Base-by-base conservation (phyloP, 1,140 invertebrate genomes). In the Zaprionus africanus region DNA sequence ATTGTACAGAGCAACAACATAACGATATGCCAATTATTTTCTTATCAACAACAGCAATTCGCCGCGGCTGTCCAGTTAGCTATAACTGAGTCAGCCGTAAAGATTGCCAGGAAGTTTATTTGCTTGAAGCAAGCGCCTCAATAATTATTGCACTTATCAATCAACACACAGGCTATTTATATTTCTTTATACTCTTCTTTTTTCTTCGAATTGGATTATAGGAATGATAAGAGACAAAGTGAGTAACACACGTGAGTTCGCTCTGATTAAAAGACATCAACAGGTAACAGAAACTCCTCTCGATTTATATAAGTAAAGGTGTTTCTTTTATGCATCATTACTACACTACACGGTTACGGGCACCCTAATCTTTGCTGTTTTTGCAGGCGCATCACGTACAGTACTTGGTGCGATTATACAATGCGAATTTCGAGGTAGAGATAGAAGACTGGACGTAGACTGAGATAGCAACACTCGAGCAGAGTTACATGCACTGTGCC, bases 351-450 rank as follows among this genome's bases (percentile, higher is more conserved):
- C 46, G n/a, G 49, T 56, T 26, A 49, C 26, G 51, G 58, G 46
- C 57, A 41, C 75, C 76, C 61, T 72, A 60, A 54, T 71, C 67
- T 53, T 28, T 17, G 43, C 31, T 58, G n/a, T 51, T 38, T 74
- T 74, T 26, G 54, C 67, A 88, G 70, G 82, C 81, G 38, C 68
- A 68, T 70, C 84, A 88, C 84, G 83, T 87, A 74, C 62, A 56
- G 57, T 58, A 87, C 68, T 86, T 77, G 68, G 58, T 28, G 59
- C 66, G 83, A 81, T 88, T 87, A 84, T 78, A 87, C 84, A 87
- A 87, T 88, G 69, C 70, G 64, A 71, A 79, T 72, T 76, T 75
- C 56, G 19, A 3, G 46, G 3, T 12, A 51, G 46, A 51, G 46
- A 51, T 22, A 19, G 53, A 74, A 34, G 31, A 34, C 31, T 34